These are phyloP conservation scores for Scolopax bukidnonensis DNA, from an alignment of 2,797 vertebrate genomes.

Conservation along the genomic window DNA sequence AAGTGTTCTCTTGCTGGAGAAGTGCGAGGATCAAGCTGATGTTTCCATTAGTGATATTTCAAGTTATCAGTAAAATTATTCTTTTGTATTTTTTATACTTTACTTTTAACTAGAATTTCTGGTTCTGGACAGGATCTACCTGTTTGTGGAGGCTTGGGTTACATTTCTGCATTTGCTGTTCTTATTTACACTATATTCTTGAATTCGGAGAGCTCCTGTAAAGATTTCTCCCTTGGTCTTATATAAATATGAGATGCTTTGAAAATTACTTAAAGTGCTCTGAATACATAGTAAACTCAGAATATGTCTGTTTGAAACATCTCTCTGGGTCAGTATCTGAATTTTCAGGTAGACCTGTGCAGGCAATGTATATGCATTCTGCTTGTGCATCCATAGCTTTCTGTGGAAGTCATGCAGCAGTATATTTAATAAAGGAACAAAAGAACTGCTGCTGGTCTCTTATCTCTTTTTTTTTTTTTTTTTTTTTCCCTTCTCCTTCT, in stretches of 20 bases:
- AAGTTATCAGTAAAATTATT: neutral
- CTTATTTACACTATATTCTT: neutral
- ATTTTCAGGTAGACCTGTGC: constrained; percentile 5
- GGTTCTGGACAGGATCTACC: neutral
- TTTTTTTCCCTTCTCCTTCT: neutral
- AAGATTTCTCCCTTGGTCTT: neutral
- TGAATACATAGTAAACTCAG: neutral
- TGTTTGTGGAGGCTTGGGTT: neutral
- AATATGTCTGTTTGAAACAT: neutral
- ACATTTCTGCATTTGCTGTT: neutral
- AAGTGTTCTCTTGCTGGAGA: neutral
- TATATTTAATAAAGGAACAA: constrained; percentile 35
- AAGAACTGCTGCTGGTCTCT: neutral
- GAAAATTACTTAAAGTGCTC: neutral
- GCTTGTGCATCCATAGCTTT: neutral
- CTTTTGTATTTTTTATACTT: neutral
- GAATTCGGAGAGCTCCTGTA: neutral
- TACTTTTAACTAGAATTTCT: neutral
- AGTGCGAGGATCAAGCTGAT: neutral
- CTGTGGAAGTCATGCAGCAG: constrained; percentile 25
- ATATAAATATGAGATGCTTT: neutral
- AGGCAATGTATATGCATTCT: neutral
- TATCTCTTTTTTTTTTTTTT: neutral
- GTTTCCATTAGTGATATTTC: neutral
- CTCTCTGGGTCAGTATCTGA: neutral